Conservation (phyloP, 2,113 vertebrate species). For the Pantherophis guttatus region DNA sequence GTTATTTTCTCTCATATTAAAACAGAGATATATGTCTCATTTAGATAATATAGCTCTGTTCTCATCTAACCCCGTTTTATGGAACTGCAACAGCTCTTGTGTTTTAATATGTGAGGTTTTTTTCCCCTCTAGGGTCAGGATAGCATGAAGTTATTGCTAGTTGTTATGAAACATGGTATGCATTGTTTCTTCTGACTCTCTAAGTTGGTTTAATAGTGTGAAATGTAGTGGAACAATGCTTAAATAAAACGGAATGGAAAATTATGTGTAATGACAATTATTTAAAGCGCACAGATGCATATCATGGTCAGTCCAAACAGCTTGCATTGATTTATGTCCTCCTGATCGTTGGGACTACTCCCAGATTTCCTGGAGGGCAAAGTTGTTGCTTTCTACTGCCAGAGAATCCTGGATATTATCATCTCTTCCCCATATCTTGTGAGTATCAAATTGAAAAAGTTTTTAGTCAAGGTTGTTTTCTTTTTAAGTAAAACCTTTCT, state of each 20-base stretch:
- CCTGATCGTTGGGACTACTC: background rate
- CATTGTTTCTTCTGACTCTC: background rate
- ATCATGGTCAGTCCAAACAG: background rate
- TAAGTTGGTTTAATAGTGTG: background rate
- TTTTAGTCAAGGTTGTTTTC: too few relatives aligned
- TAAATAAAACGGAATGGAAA: background rate
- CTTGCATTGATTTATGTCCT: background rate
- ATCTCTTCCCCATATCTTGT: too few relatives aligned
- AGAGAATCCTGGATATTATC: too few relatives aligned
- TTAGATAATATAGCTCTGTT: background rate
- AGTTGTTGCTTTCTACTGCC: too few relatives aligned
- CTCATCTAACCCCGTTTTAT: background rate
- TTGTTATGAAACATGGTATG: background rate
- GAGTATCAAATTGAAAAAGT: too few relatives aligned
- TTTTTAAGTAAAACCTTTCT: too few relatives aligned
- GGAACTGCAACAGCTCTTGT: background rate
- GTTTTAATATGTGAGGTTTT: background rate
- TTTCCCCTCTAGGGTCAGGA: accelerated
- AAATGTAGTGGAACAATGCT: background rate
- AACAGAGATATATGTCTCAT: background rate
- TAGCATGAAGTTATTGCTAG: background rate
- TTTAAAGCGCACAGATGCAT: background rate
- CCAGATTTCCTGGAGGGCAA: too few relatives aligned
- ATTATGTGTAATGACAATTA: background rate
- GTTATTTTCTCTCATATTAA: too few relatives aligned